A percentile compares a stretch with the other conserved stretches of the same genome.
These are phyloP conservation scores for Acrossocheilus fasciatus DNA, from an alignment of 2,797 vertebrate species.

Conservation along the genomic window DNA sequence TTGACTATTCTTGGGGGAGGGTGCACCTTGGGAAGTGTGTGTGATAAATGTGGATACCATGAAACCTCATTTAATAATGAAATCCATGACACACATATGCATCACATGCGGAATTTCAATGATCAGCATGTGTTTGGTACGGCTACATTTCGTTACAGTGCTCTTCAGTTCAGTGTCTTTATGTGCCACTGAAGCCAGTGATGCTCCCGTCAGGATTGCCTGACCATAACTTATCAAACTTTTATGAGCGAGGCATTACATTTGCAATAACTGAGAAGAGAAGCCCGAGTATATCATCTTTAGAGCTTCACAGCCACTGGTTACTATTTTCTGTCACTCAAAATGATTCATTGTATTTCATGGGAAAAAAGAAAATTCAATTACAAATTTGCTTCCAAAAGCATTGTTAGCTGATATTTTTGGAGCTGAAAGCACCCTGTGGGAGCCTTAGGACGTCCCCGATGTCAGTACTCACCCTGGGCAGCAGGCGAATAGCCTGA, in stretches of 20 bases:
- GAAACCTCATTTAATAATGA: constrained; percentile 45
- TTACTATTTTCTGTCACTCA: background rate
- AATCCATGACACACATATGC: constrained; percentile 22
- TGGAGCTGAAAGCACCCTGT: background rate
- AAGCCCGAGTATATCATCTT: background rate
- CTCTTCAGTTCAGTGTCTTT: constrained; percentile 2
- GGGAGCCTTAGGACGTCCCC: background rate
- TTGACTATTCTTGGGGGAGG: constrained; percentile 25
- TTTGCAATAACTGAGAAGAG: background rate
- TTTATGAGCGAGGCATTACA: background rate
- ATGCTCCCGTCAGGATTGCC: background rate
- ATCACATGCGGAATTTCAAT: background rate
- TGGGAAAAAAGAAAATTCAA: background rate
- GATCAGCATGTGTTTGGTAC: background rate
- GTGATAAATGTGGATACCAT: constrained; percentile 25
- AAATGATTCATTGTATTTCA: background rate
- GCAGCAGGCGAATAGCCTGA: constrained; percentile 96
- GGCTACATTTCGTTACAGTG: background rate
- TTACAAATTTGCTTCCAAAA: background rate
- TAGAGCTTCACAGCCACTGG: constrained; percentile 13
- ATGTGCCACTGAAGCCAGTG: background rate
- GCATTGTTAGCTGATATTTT: background rate
- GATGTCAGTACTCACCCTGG: constrained; percentile 83
- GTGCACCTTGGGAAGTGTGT: constrained; percentile 6
- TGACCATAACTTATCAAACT: background rate